phyloP scores from a whole-genome alignment of 2,113 vertebrate genomes.

The Conger conger region DNA sequence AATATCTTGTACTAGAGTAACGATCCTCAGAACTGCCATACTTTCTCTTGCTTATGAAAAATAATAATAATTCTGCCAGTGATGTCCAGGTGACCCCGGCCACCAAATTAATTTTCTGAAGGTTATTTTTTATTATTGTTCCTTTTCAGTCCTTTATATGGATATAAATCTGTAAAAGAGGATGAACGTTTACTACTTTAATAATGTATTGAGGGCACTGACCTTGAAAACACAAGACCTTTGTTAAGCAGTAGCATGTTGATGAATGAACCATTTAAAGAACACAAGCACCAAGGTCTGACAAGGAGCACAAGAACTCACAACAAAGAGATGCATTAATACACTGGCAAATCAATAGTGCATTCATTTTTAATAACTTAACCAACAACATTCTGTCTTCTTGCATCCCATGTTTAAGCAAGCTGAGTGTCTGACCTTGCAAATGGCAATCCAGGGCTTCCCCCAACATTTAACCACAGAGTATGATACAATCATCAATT shows the following conservation, averaged over 20 bases:
- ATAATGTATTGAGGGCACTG: conserved; percentile 16
- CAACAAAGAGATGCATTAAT: neutral
- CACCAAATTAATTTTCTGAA: conserved; percentile 12
- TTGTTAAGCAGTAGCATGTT: neutral
- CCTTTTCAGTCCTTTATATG: conserved; percentile 21
- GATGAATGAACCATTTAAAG: conserved; percentile 6
- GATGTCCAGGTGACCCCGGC: neutral
- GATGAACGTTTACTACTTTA: conserved; percentile 11
- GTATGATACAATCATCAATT: conserved; percentile 15
- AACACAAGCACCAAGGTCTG: neutral
- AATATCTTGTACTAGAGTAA: neutral
- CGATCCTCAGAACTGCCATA: neutral
- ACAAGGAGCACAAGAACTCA: neutral
- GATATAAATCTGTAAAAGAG: conserved; percentile 22
- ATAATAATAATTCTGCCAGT: neutral
- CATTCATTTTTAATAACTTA: neutral
- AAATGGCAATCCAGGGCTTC: neutral
- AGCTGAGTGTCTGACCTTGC: neutral
- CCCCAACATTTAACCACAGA: neutral
- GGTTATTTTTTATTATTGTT: conserved; percentile 25
- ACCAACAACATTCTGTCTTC: neutral
- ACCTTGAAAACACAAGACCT: conserved; percentile 18
- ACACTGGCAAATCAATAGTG: neutral
- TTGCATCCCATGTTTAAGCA: neutral
- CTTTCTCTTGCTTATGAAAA: neutral